Conservation (phyloP, 1,140 invertebrate genomes). For the Sinella curviseta region DNA sequence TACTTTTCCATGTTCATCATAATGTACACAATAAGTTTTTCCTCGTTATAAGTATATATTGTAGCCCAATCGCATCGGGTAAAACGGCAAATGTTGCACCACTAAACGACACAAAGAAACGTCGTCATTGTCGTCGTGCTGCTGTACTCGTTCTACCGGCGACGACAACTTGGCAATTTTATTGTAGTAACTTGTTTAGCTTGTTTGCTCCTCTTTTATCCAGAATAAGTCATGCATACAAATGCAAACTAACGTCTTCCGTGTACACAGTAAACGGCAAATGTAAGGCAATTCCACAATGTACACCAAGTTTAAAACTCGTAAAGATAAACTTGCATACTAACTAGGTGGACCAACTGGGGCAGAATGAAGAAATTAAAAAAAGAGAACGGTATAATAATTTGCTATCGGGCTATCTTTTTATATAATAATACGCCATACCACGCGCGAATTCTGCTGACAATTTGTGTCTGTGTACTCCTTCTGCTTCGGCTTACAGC, state of each 20-base stretch:
- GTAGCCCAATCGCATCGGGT: no score
- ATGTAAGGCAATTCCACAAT: no score
- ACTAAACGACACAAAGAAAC: no score
- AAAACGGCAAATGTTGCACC: no score
- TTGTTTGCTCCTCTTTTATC: conserved; percentile 12
- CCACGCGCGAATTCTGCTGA: no score
- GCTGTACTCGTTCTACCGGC: background rate
- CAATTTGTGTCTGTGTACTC: background rate
- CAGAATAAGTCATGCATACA: conserved; percentile 21
- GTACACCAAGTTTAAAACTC: background rate
- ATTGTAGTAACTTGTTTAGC: conserved; percentile 3
- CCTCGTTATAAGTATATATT: no score
- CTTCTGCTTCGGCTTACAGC: background rate
- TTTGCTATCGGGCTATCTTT: no score
- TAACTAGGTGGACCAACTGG: background rate
- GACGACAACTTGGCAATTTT: background rate
- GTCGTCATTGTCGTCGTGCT: no score
- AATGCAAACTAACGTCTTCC: conserved; percentile 2
- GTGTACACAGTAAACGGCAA: background rate
- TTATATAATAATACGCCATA: no score
- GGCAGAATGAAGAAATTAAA: background rate
- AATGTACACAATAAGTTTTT: no score
- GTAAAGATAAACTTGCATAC: background rate
- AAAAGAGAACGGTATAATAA: background rate
- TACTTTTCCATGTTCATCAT: no score